phyloP scores from a whole-genome alignment of 2,113 vertebrate genomes.

The Ceuthmochares aereus region DNA sequence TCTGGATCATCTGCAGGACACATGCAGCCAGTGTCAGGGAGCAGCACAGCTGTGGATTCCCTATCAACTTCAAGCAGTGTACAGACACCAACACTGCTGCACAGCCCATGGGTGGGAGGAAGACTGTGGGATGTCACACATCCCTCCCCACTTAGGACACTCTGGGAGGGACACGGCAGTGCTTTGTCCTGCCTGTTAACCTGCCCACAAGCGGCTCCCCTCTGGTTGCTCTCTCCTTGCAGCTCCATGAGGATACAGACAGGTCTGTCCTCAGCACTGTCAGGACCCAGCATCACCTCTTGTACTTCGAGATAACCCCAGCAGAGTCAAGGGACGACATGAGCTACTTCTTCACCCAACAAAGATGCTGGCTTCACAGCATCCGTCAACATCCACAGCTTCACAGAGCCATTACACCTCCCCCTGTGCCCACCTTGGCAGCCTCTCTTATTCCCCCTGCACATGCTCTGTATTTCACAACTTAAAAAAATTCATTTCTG shows the following conservation, averaged over 20 bases:
- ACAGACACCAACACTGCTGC: accelerated
- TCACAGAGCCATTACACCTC: not conserved
- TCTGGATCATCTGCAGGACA: not conserved
- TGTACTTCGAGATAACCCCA: not conserved
- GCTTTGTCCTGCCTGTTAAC: not conserved
- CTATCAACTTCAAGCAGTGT: not conserved
- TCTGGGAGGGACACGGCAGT: not conserved
- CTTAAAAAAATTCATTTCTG: accelerated
- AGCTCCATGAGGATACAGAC: not conserved
- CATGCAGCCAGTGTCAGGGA: accelerated
- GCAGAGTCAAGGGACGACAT: not conserved
- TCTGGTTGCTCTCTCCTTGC: not conserved
- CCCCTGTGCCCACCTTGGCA: not conserved
- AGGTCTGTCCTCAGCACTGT: accelerated
- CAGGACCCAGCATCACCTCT: not conserved
- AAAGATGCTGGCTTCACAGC: not conserved
- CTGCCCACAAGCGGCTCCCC: not conserved
- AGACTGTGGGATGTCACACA: not conserved
- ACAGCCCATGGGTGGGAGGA: not conserved
- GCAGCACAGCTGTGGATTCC: not conserved
- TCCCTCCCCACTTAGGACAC: not conserved
- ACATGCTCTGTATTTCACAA: not conserved
- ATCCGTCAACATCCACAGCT: not conserved
- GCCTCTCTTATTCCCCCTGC: not conserved
- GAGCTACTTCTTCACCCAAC: not conserved